These are phyloP conservation scores for Eulemur rubriventer DNA, from an alignment of 2,797 vertebrate species.

Conservation along the genomic window DNA sequence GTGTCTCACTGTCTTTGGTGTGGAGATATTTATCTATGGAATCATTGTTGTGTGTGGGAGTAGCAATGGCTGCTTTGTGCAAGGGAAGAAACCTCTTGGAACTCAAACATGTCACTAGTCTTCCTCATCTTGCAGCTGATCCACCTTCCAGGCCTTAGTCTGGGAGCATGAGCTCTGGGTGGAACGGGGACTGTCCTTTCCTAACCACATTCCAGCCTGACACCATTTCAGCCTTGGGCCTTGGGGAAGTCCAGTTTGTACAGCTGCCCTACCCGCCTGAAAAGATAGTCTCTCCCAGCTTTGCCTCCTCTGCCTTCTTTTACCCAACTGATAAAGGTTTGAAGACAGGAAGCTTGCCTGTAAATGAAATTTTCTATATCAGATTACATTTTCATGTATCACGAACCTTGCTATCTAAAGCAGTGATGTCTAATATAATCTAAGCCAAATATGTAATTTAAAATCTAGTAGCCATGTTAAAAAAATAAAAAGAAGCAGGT, in stretches of 20 bases:
- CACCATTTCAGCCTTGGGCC: constrained; percentile 1
- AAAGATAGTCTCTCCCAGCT: background rate
- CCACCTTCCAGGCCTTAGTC: background rate
- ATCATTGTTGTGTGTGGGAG: constrained; percentile 12
- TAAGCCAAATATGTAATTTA: constrained; percentile 9
- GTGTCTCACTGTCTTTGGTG: constrained; percentile 39
- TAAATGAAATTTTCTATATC: constrained; percentile 57
- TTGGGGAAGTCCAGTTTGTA: background rate
- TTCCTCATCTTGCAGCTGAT: background rate
- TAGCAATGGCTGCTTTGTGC: background rate
- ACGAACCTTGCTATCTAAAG: constrained; percentile 40
- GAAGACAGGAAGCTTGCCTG: background rate
- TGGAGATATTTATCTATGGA: constrained; percentile 17
- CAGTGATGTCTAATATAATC: background rate
- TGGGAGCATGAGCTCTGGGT: background rate
- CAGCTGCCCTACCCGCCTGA: background rate
- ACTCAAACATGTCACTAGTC: background rate
- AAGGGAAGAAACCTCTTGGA: constrained; percentile 32
- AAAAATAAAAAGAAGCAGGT: constrained; percentile 31
- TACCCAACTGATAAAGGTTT: background rate
- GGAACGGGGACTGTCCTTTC: background rate
- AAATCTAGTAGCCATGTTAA: background rate
- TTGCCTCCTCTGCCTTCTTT: background rate
- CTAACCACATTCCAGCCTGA: background rate
- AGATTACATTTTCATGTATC: constrained; percentile 38